Base-by-base conservation (phyloP, 1,140 invertebrate genomes). In the Oedothorax gibbosus region DNA sequence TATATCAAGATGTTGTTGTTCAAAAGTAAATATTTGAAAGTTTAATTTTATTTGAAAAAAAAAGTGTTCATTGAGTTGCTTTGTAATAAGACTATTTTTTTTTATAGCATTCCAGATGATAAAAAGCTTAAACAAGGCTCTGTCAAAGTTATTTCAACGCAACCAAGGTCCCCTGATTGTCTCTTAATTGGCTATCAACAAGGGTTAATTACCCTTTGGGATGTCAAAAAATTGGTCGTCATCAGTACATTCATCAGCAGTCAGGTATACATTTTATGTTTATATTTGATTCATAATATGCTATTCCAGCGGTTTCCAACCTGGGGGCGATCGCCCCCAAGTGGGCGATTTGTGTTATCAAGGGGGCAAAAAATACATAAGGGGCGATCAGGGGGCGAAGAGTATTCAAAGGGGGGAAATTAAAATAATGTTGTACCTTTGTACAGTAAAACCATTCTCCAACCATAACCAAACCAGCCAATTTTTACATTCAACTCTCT, bases 101-200 rank as follows among this genome's bases (percentile, higher is more conserved):
- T 54, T 91, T 91, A 18, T 89, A 97, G 96, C 90, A 96, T 97
- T 85, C 95, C 96, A 69, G 95, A 97, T 89, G 94, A 96, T 88
- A 98, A 97, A 90, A 98, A 98, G 92, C 93, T 97, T 69, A 98
- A 97, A 91, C 97, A 97, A 7, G 97, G 97, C 57, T 96, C 97
- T 85, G 97, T 99, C 80, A 98, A 99, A 91, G 93, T 93, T 2
- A 93, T 99, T 86, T 93, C 94, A 65, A 95, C 96, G 88, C 94
- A 97, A 88, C 96, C 96, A 53, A 94, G 93, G 76, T 92, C 95
- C 75, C 93, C 94, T 0, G 93, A 95, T 86, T 94, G 95, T 88
- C 92, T 99, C 75, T 91, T 99, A 0, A 97, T 99, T 87, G 97
- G 97, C 14, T 95, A 98, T 90, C 97, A 97, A 89, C 92, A 96